Evolutionary conservation across 2,888 invertebrate species (phyloP), one percentile per base, ranked within the genome.

Genomic region (Eupithecia pulchellata): DNA sequence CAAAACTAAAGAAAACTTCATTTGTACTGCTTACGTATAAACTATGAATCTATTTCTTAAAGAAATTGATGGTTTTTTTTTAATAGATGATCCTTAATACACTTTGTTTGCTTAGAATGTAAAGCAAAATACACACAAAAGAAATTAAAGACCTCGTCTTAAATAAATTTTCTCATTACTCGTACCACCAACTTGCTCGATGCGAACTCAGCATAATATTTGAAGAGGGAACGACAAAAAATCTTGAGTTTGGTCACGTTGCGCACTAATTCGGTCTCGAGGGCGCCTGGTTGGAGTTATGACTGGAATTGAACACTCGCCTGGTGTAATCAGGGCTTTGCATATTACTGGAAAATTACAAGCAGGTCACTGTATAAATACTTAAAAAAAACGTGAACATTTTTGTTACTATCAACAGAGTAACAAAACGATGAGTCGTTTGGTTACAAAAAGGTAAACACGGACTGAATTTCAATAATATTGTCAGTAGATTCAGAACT

Each of bases 221-320:
- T 85, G 86, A 87, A 70, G 72, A 72, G 66, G 73, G 64, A 68
- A 70, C 84, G 88, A 88, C 90, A 90, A 91, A 91, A 91, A 92
- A 91, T 91, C 88, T 78, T 81, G 77, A 93, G 88, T 92, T 86
- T 79, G 81, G 87, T 91, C 93, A 93, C 93, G 92, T 93, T 85
- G 79, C 81, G 82, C 81, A 85, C 92, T 93, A 93, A 93, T 92
- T 92, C 89, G 85, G 85, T 90, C 91, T 86, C 90, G 73, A 81
- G 84, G 88, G 87, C 82, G 80, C 79, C 79, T 81, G 71, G 68
- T 74, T 74, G 71, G 68, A 91, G 88, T 91, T 91, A 91, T 91
- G 89, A 83, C 84, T 79, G 79, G 90, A 91, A 91, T 92, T 84
- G 69, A 73, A 70, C 73, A 72, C 69, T 69, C 69, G 20, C 64